Base-by-base conservation (phyloP, 2,888 invertebrate species). In the Drosophila maculinotata region DNA sequence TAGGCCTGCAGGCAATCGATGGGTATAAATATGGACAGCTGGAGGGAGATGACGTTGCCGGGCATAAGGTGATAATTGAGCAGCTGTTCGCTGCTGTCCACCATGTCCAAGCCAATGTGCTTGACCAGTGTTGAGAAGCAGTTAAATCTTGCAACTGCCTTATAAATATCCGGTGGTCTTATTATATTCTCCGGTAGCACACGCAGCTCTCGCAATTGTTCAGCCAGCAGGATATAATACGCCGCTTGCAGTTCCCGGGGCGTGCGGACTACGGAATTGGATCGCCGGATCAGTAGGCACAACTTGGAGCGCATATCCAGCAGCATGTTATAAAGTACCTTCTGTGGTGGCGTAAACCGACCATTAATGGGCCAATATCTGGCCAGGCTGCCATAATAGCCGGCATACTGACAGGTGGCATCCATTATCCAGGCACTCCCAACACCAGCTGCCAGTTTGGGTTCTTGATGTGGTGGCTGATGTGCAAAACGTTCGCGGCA, bases 311-410 rank as follows among this genome's bases (percentile, higher is more conserved):
- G 74, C 4, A 81, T 36, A 10, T 69, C 69, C 0, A 81, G 5
- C 2, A 77, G 49, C 20, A 64, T 59, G n/a, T 60, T 70, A 26
- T 76, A 83, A 1, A 80, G 42, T 26, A 73, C 36, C 35, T 67
- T 70, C 14, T 79, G 79, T 1, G 83, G 67, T 3, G 75, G 54
- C 3, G 62, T 65, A 4, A 76, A 79, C 1, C 56, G 54, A 1
- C 80, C 74, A 1, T n/a, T 5, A 23, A 57, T 53, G 9, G 83
- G 67, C 76, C 79, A 80, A 28, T 57, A 64, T 9, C 79, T 66
- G 20, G 73, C 54, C 17, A 79, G 17, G 12, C 54, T 44, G n/a
- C 79, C 74, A 6, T 54, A 60, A 36, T 79, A 82, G 33, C 79
- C 83, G 0, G 45, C 76, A 41, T 70, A 83, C 8, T 73, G 69